Conservation (phyloP, 2,113 vertebrate species). For the Abramis brama region DNA sequence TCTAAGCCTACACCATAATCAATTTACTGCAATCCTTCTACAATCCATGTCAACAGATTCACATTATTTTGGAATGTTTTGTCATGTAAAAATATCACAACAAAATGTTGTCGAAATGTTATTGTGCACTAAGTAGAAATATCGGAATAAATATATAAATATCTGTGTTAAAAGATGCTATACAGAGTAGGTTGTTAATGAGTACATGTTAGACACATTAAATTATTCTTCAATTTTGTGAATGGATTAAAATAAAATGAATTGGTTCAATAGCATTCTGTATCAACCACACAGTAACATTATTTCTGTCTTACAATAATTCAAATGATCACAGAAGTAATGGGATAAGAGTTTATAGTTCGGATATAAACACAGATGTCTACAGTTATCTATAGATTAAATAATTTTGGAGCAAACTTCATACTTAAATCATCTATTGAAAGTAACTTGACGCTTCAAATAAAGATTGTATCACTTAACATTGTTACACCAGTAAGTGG, state of each 20-base stretch:
- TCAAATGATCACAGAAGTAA: no score
- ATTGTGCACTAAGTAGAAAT: background rate
- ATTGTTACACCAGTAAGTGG: no score
- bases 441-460: no score
- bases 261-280: background rate
- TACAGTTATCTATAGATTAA: no score
- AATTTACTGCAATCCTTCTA: slow-evolving; percentile 50
- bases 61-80: background rate
- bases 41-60: slow-evolving; percentile 31
- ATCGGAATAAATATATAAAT: background rate
- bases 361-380: no score
- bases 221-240: background rate
- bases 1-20: slow-evolving; percentile 59
- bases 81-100: background rate
- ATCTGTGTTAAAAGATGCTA: background rate
- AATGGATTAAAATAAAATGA: background rate
- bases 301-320: no score
- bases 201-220: background rate
- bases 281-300: no score
- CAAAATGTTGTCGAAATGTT: background rate
- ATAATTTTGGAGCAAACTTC: no score
- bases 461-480: no score
- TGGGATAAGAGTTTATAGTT: no score
- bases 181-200: background rate
- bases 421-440: no score